Evolutionary conservation across 2,888 invertebrate genomes (phyloP), one percentile per base, ranked within the genome.

Genomic region (Cremastinae sp.): DNA sequence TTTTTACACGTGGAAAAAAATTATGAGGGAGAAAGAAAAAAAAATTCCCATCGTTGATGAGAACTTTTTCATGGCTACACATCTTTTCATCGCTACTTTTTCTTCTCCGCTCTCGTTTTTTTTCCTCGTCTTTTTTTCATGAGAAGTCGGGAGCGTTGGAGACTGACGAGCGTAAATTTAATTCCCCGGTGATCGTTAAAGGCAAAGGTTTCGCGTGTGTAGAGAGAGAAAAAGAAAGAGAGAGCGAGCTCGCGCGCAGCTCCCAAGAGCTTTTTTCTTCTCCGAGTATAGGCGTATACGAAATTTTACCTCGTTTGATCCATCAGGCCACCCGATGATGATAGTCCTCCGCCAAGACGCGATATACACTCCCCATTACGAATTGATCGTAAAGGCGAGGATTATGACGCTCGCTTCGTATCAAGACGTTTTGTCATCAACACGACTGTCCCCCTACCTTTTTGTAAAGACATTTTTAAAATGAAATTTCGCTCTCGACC

Each of bases 221-320:
- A 43, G 22, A 47, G 20, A 16, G 59, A 14, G 28, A 28, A 28
- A 28, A 28, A 3, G 28, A 28, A 28, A 28, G 5, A 3, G 58
- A 74, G 49, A 45, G 12, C 59, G 38, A n/a, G 9, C n/a, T 36
- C 34, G 41, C 43, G 22, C 12, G n/a, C n/a, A 1, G 5, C 58
- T 76, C 58, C 36, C 71, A 38, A 62, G 61, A 66, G 22, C 36
- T 59, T 62, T 74, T n/a, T 56, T 41, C 36, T 59, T 41, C 34
- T 28, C 16, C n/a, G 59, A n/a, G n/a, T n/a, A n/a, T 38, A 59
- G 69, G 59, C 58, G 69, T 14, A 47, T 65, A 65, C n/a, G n/a
- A n/a, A 74, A 65, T 77, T 56, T 74, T 65, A 41, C 41, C 28
- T 41, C 72, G 62, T 73, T 74, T 74, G 58, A 73, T 56, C 61